Evolutionary conservation across 2,888 invertebrate species (phyloP), one percentile per base, ranked within the genome.

Genomic region (Melieria omissa): DNA sequence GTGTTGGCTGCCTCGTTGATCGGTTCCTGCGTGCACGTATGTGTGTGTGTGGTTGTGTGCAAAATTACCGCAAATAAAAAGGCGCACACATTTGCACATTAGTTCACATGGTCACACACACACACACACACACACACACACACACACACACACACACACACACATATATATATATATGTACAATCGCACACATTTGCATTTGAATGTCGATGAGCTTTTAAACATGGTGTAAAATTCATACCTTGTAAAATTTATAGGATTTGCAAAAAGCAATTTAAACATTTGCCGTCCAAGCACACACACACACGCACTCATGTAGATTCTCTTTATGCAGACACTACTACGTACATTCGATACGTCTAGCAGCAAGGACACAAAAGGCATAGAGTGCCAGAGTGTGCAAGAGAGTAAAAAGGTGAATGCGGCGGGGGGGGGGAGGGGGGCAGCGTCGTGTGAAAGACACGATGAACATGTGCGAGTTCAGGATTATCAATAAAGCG

Each of bases 161-260:
- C 16, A 16, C 29, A 29, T 49, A 10, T 12, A 49, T 12, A 49
- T 12, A 49, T 9, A 9, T n/a, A n/a, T n/a, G n/a, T 4, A n/a
- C 49, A 9, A 9, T n/a, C 49, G n/a, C n/a, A 49, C 57, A 57
- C 16, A 57, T 57, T 14, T 57, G 57, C 12, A 58, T 29, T 16
- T 41, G 29, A 29, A 45, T 61, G n/a, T 42, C 12, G 12, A 42
- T 61, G 61, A 61, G 44, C 44, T 42, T 42, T 61, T 61, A 61
- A 44, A 45, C 45, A 61, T 61, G 61, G 45, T 44, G 61, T 61
- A 45, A 61, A 44, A 14, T 61, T 61, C 61, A 61, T 44, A 61
- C 61, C 61, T 61, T 61, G 44, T 42, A 42, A 61, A 61, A 61
- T 61, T 61, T 61, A 61, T 61, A n/a, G 44, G 45, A 61, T 61